These are phyloP conservation scores for Diarsia rubi DNA, from an alignment of 2,888 invertebrate genomes.

Conservation along the genomic window DNA sequence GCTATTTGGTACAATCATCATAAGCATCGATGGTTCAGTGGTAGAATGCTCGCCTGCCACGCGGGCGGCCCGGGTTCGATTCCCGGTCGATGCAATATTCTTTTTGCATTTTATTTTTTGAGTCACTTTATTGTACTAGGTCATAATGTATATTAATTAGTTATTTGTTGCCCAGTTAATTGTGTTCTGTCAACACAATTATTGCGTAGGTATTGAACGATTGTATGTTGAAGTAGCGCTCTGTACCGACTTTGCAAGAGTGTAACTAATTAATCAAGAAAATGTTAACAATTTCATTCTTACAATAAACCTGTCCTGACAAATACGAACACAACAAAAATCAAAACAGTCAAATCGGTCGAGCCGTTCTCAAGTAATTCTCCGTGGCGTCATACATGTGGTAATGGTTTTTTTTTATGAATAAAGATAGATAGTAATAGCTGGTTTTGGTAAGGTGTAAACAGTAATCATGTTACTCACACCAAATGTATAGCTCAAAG, in stretches of 20 bases:
- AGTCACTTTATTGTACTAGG: not conserved
- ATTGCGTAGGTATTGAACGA: not conserved
- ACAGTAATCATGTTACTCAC: not conserved
- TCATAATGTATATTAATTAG: not conserved
- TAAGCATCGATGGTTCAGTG: constrained; percentile 91
- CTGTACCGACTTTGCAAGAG: not conserved
- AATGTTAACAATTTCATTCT: not conserved
- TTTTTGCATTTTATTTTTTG: constrained; percentile 65
- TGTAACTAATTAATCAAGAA: not conserved
- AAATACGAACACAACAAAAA: not conserved
- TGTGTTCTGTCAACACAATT: not conserved
- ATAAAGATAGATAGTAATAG: not conserved
- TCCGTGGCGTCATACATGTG: not conserved
- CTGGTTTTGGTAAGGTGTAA: not conserved
- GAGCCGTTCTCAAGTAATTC: not conserved
- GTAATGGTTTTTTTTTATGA: not conserved
- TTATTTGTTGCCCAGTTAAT: not conserved
- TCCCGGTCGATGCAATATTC: constrained; percentile 87
- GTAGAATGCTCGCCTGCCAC: constrained; percentile 92
- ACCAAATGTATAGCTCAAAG: not conserved
- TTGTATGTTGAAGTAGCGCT: not conserved
- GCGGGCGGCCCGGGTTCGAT: constrained; percentile 90
- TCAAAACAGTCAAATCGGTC: not conserved
- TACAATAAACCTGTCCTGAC: not conserved
- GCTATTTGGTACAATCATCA: rapidly evolving